Evolutionary conservation across 2,113 vertebrate genomes (phyloP), one percentile per base, ranked within the genome.

Genomic region (Otus sunia): DNA sequence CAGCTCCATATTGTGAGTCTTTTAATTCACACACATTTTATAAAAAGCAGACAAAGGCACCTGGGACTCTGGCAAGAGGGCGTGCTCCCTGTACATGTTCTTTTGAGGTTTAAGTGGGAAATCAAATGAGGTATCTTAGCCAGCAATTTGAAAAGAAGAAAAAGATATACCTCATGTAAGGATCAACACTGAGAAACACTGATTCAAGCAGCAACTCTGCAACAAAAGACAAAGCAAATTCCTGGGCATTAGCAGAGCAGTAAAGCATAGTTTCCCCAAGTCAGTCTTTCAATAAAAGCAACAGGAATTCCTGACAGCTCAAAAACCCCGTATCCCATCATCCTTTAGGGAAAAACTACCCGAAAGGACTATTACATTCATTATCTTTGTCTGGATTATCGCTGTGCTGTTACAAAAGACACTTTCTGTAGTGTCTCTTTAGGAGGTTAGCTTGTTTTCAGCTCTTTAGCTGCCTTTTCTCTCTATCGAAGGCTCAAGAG

Each of bases 151-250:
- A 50, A 50, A 60, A 92, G 9, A 86, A 64, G 59, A 90, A 39
- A 80, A 83, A 78, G 22, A 53, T 41, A 55, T 98, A 99, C 99
- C 99, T 99, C 99, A 99, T 99, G 92, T 99, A 99, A 36, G 99
- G 98, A 92, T 99, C 98, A 62, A 99, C 97, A 37, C 98, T 99
- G 92, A 99, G 98, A 97, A 99, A 99, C 81, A 98, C 86, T 2
- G 99, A 98, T 97, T 99, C 98, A 95, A 99, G 97, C 81, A 99
- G 97, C 55, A 99, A 96, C 88, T 99, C 99, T 99, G 94, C 59
- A 98, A 98, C 26, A 66, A 53, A 92, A 82, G 36, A 75, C 41
- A 91, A 90, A 85, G 20, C 9, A 87, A 88, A 74, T 79, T 86
- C 17, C 50, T n/a, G 32, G 19, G 32, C 34, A 68, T 88, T 59